A percentile compares a stretch with the other conserved stretches of the same genome.
Conservation (phyloP, 1,140 invertebrate species). For the Meteorus sp. region DNA sequence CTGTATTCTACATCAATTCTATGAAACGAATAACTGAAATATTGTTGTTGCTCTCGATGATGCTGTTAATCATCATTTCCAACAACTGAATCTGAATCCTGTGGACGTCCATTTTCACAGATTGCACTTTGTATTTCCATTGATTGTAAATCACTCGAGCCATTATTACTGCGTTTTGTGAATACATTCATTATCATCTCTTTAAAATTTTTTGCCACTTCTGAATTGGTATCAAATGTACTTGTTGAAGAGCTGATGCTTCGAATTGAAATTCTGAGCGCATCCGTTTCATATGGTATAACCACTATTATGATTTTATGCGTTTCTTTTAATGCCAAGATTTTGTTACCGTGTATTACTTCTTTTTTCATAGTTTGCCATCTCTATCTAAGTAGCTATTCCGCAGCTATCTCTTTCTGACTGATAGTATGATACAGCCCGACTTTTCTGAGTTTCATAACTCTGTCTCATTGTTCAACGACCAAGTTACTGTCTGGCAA, state of each 20-base stretch:
- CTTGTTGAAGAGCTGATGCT: slow-evolving; percentile 43
- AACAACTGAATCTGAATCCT: slow-evolving; percentile 44
- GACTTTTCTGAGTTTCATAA: no score
- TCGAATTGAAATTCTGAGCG: slow-evolving; percentile 53
- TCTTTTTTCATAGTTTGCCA: no score
- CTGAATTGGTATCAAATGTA: slow-evolving; percentile 53
- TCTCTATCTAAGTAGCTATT: no score
- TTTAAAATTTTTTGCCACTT: slow-evolving; percentile 32
- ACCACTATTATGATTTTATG: no score
- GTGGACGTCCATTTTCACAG: slow-evolving; percentile 49
- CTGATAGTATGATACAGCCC: no score
- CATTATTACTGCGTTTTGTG: slow-evolving; percentile 23
- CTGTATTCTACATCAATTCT: slow-evolving; percentile 49
- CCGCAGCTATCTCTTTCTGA: no score
- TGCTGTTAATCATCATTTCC: slow-evolving; percentile 36
- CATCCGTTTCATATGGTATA: slow-evolving; percentile 32
- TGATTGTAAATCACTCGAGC: slow-evolving; percentile 36
- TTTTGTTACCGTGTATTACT: no score
- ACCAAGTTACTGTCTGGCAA: no score
- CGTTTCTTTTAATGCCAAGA: no score
- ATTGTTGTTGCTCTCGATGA: slow-evolving; percentile 37
- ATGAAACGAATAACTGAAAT: slow-evolving; percentile 47
- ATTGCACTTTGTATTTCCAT: slow-evolving; percentile 40
- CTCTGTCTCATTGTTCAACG: no score
- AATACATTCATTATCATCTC: slow-evolving; percentile 30